Percentiles rank a stretch among this genome's conserved stretches.
Conservation (phyloP, 2,888 invertebrate species). For the Heliconius charithonia region DNA sequence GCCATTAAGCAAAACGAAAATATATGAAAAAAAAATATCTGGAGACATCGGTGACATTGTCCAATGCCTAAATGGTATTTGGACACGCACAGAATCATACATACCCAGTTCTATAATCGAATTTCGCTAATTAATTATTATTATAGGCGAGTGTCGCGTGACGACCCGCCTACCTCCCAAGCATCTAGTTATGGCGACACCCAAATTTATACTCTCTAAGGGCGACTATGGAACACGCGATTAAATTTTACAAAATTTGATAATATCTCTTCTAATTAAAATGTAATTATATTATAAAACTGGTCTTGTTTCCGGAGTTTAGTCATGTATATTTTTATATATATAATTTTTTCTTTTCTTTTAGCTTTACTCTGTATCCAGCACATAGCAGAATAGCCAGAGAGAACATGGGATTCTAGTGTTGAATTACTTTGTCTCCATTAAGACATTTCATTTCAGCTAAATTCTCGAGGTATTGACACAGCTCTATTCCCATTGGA, state of each 20-base stretch:
- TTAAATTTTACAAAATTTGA: conserved; percentile 34
- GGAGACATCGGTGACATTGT: conserved; percentile 29
- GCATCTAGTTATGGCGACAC: conserved; percentile 46
- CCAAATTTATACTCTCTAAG: conserved; percentile 51
- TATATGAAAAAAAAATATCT: not conserved
- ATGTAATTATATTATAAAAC: not conserved
- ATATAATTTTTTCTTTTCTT: too few relatives aligned
- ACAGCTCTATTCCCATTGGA: too few relatives aligned
- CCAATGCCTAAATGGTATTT: conserved; percentile 29
- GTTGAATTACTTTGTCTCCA: too few relatives aligned
- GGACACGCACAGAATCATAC: conserved; percentile 42
- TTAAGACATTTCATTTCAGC: too few relatives aligned
- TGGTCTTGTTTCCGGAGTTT: too few relatives aligned
- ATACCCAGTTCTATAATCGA: conserved; percentile 44
- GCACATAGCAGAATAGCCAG: too few relatives aligned
- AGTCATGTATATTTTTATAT: too few relatives aligned
- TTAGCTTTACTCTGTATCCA: too few relatives aligned
- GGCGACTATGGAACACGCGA: conserved; percentile 50
- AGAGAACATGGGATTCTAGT: too few relatives aligned
- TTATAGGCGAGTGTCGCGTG: conserved; percentile 48
- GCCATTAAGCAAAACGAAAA: not conserved
- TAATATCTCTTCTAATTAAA: not conserved
- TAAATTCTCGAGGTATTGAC: too few relatives aligned
- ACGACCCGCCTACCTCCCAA: conserved; percentile 45
- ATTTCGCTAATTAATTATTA: conserved; percentile 52